Conservation (phyloP, 1,140 invertebrate species). For the Drosophila bocqueti region DNA sequence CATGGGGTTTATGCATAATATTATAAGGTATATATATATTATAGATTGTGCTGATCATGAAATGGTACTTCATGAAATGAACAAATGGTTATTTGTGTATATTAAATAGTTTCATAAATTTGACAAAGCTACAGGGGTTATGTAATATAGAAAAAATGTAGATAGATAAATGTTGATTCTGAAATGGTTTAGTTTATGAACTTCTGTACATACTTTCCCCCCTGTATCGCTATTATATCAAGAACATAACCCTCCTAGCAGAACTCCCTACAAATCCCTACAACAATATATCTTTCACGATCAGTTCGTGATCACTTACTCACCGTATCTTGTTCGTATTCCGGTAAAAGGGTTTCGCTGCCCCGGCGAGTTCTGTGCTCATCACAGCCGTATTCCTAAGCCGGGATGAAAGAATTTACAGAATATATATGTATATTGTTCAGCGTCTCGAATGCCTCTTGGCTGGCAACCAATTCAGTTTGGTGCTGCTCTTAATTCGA, state of each 20-base stretch:
- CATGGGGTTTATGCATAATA: constrained; percentile 6
- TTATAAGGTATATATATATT: not conserved
- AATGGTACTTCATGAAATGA: constrained; percentile 30
- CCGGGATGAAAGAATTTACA: constrained; percentile 64
- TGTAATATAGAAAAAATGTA: not conserved
- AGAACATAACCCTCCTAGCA: not conserved
- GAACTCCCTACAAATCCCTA: not conserved
- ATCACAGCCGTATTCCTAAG: constrained; percentile 86
- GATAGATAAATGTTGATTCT: too few species aligned
- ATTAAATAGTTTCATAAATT: not conserved
- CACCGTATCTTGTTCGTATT: constrained; percentile 89
- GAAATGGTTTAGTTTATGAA: not conserved
- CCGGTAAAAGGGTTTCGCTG: constrained; percentile 89
- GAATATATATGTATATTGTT: constrained; percentile 45
- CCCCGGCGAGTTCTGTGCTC: constrained; percentile 88
- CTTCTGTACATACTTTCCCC: not conserved
- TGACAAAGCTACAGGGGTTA: not conserved
- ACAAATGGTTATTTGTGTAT: not conserved
- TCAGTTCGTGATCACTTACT: constrained; percentile 83
- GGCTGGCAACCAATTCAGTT: constrained; percentile 25
- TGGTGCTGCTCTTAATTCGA: constrained; percentile 24
- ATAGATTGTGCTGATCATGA: constrained; percentile 37
- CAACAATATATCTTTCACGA: not conserved
- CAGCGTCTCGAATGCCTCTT: constrained; percentile 19
- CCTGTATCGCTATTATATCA: not conserved